Evolutionary conservation across 2,113 vertebrate species (phyloP), one percentile per base, ranked within the genome.

Genomic region (Centropus unirufus): DNA sequence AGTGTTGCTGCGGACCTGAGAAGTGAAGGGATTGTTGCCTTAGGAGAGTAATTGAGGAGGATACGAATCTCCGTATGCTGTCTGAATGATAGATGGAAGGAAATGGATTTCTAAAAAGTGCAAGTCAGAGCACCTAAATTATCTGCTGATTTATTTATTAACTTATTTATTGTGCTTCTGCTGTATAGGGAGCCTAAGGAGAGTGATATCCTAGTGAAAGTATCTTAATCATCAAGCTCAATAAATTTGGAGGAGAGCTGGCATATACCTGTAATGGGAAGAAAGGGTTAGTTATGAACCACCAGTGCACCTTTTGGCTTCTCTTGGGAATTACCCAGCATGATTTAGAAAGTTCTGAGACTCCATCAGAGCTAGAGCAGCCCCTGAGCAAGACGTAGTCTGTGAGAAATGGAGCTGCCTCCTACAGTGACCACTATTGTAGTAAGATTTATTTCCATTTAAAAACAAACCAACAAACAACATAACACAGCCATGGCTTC

Each of bases 311-410:
- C 24, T 29, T 58, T 70, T 34, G 36, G 15, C 19, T 82, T 70
- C 42, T 69, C 57, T 63, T 63, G 46, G 32, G 51, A 83, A 58
- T 16, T 66, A 36, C 47, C 8, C 1, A 1, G 19, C 34, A 19
- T 26, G 55, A 39, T 19, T 15, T 2, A 39, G 23, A 39, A 51
- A 57, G 23, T 30, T 49, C 42, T 46, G 19, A 32, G 42, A 61
- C 14, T 44, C 40, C 1, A 3, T 63, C 32, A 70, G 63, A 72
- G 34, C 39, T 11, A 29, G 26, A 76, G 30, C 21, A 81, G 46
- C 26, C 15, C 40, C 52, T 29, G 26, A 36, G 36, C 0, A 2
- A 54, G 26, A 49, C 0, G 5, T 24, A 12, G 6, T 15, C 32
- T 1, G 2, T 66, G 44, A 58, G 27, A 36, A 5, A 10, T 5